Evolutionary conservation across 2,888 invertebrate genomes (phyloP).

Genomic region (Balanococcus diminutus): DNA sequence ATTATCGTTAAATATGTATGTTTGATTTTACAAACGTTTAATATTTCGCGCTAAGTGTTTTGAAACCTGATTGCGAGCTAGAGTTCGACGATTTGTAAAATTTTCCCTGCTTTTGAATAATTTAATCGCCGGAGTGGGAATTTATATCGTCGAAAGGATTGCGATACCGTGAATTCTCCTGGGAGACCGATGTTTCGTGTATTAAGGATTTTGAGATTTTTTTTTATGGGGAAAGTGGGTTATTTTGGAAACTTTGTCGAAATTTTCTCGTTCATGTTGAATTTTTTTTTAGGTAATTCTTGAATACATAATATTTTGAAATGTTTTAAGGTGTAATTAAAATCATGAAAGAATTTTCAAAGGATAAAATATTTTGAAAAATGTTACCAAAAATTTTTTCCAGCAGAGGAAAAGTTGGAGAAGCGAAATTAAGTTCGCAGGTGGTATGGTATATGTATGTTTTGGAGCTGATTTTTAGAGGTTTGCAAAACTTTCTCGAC

Average conservation of each 20-base stretch:
- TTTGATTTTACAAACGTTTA: slow-evolving; percentile 1
- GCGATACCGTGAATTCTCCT: neutral
- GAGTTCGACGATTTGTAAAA: neutral
- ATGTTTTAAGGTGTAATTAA: too few relatives aligned
- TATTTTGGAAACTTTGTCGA: neutral
- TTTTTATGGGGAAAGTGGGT: neutral
- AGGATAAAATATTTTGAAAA: too few relatives aligned
- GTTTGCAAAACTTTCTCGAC: too few relatives aligned
- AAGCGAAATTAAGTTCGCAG: too few relatives aligned
- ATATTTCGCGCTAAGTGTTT: neutral
- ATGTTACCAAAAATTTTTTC: too few relatives aligned
- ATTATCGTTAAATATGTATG: slow-evolving; percentile 13
- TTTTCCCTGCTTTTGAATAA: neutral
- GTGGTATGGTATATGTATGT: too few relatives aligned
- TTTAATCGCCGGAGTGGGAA: neutral
- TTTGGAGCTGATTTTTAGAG: too few relatives aligned
- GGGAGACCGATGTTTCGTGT: neutral
- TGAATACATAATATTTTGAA: too few relatives aligned
- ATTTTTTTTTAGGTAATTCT: too few relatives aligned
- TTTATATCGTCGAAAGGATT: neutral
- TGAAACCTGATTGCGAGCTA: neutral
- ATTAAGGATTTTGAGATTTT: neutral
- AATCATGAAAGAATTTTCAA: too few relatives aligned
- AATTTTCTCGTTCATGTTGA: too few relatives aligned
- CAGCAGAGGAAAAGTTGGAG: too few relatives aligned